phyloP scores from a whole-genome alignment of 1,140 invertebrate genomes.

The Holcopasites calliopsidis region DNA sequence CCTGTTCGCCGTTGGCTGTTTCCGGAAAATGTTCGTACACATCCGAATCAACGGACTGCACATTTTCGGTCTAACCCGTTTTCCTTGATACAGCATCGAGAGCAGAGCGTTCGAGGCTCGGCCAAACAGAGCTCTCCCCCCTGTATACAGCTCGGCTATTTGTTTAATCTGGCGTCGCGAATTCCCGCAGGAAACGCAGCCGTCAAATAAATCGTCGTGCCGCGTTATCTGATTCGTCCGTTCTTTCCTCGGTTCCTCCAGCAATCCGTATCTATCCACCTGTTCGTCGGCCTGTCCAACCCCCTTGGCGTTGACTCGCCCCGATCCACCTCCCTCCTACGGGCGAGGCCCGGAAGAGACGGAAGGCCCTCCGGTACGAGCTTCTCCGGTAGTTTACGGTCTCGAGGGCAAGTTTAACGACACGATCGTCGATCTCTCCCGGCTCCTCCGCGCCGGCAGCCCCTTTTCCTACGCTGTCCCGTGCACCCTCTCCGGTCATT shows the following conservation, averaged over 20 bases:
- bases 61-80: too few species aligned
- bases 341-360: neutral
- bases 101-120: too few species aligned
- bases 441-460: neutral
- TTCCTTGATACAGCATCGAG: neutral
- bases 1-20: too few species aligned
- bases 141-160: too few species aligned
- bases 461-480: constrained; percentile 1
- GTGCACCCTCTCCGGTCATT: constrained; percentile 49
- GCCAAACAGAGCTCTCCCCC: neutral
- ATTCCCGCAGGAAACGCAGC: neutral
- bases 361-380: constrained; percentile 28
- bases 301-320: neutral
- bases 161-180: neutral
- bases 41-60: too few species aligned
- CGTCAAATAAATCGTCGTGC: constrained; percentile 19
- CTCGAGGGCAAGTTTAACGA: constrained; percentile 63
- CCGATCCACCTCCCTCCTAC: neutral
- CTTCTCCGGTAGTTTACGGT: constrained; percentile 59
- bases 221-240: constrained; percentile 3
- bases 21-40: too few species aligned
- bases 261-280: constrained; percentile 40
- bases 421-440: constrained; percentile 58
- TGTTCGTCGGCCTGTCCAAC: constrained; percentile 31
- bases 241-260: neutral